Base-by-base conservation (phyloP, 2,113 vertebrate species). In the Nerophis lumbriciformis region DNA sequence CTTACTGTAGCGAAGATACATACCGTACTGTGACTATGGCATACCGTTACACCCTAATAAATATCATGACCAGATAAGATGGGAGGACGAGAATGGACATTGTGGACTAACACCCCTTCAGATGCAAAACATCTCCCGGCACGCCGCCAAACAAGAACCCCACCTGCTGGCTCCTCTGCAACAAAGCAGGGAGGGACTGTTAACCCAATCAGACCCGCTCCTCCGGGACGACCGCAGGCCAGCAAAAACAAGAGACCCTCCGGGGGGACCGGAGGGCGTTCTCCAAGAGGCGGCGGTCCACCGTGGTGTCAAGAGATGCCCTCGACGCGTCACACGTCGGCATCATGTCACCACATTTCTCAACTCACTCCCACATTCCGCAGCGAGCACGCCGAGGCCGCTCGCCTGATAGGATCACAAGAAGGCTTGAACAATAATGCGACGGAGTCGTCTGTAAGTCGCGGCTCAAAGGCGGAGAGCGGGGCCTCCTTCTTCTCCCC, bases 71-170 rank as follows among this genome's bases (percentile, higher is more conserved):
- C 35, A 36, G 21, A 21, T n/a, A 48, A 44, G 37, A 50, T n/a
- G 42, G 19, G 14, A 62, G 57, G 53, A 73, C 52, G 38, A 28
- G 28, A 7, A 16, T 6, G 45, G 44, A 54, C 35, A 37, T 37
- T 15, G 12, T 15, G 6, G 12, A 39, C 58, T 54, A 71, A 56
- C 19, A 42, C 38, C 15, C n/a, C 54, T 62, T 69, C 68, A 71
- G 65, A 63, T 44, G 19, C 68, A 11, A 48, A 59, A 70, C 37
- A 73, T 80, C 69, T 58, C 54, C 44, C 47, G 64, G 74, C 71
- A 85, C 84, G 79, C 89, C 87, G 83, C 72, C 72, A 67, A 65
- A 3, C 28, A 28, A 45, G 42, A 72, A 77, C 76, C 69, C 78
- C 78, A 82, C 78, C 75, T 80, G 76, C n/a, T n/a, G 39, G 72